Evolutionary conservation across 2,113 vertebrate genomes (phyloP), one percentile per base, ranked within the genome.

Genomic region (Macroglossus sobrinus): DNA sequence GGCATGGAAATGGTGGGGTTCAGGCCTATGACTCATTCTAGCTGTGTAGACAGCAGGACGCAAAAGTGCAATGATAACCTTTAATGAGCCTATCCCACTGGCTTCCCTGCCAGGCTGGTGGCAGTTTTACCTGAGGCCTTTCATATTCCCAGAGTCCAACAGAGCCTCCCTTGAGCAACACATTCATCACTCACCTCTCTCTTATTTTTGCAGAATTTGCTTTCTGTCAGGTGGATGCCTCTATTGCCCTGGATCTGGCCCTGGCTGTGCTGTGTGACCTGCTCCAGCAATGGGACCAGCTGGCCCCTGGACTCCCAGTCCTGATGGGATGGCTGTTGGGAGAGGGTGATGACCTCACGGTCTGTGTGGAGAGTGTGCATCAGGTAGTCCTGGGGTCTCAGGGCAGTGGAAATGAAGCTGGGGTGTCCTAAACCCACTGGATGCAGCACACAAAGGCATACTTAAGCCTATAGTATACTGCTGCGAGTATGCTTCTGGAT

Each of bases 311-410:
- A 4, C 82, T 99, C 57, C 97, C 96, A 0, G 43, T 99, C 79
- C 97, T 99, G 87, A 98, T 99, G 21, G 98, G 98, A 59, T 99
- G 99, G 99, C 98, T 99, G 95, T 96, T 99, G 97, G 99, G 98
- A 96, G 98, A 99, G 0, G 63, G 18, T 1, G 93, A 97, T 0
- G 95, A 98, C 45, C 64, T 16, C 69, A 13, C 13, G n/a, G 96
- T 16, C 66, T 53, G 16, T 26, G 19, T 45, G 0, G 98, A 98
- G 93, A 82, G 94, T 30, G n/a, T 82, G 15, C 80, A 89, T 18
- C 71, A 59, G 98, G 99, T 99, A 98, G 98, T 78, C 57, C 10
- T 2, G 7, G 50, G 47, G 50, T 53, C 53, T 81, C 19, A 5
- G 74, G 80, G 79, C 18, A 0, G 35, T 9, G 0, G 80, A 26